Percentiles rank a stretch among this genome's conserved stretches.
Evolutionary conservation across 2,888 invertebrate genomes (phyloP).

Genomic region (Lumbricus terrestris): DNA sequence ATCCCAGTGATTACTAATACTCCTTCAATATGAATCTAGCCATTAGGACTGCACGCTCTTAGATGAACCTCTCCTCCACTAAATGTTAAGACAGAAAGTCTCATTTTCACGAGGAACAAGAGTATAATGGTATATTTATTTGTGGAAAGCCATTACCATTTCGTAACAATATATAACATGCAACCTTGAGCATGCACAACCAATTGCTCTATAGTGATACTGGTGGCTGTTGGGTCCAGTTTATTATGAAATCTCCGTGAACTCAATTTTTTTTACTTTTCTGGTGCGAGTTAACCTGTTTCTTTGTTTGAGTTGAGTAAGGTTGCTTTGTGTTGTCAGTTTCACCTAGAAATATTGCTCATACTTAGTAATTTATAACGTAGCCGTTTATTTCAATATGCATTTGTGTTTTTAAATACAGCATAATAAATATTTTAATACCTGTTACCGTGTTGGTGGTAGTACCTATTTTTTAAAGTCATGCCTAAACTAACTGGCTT

Average conservation of each 20-base stretch:
- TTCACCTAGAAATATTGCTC: slow-evolving; percentile 3
- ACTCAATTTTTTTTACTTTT: not conserved
- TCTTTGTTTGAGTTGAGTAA: not conserved
- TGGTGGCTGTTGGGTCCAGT: not conserved
- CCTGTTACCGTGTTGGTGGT: not conserved
- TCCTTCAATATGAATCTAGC: not conserved
- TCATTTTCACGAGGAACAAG: not conserved
- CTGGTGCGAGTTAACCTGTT: not conserved
- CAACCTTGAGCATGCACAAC: not conserved
- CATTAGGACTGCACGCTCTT: not conserved
- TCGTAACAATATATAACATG: not conserved
- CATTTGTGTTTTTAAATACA: not conserved
- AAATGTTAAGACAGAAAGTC: not conserved
- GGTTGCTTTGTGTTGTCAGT: not conserved
- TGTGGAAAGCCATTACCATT: not conserved
- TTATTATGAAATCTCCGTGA: not conserved
- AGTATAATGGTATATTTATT: not conserved
- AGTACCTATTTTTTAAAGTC: not conserved
- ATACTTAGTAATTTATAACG: not conserved
- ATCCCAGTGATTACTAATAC: too few relatives aligned
- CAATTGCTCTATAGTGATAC: not conserved
- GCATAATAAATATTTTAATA: not conserved
- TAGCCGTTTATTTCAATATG: not conserved
- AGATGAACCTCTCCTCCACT: not conserved
- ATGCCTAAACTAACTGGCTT: not conserved